Conservation (phyloP, 92 coral and sea anemone species). For the Zoanthus gigantus region DNA sequence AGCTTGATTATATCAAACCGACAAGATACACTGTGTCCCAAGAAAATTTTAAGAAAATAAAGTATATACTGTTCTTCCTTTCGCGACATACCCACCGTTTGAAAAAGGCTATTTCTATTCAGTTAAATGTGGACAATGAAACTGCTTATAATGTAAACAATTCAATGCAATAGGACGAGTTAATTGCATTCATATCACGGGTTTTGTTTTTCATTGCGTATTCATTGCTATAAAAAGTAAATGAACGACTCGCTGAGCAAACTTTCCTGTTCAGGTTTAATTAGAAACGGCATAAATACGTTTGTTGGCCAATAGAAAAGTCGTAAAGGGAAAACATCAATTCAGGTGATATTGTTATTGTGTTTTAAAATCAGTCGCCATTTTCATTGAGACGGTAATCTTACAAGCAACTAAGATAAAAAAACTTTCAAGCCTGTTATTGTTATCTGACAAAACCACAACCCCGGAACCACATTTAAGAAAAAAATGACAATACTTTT, state of each 20-base stretch:
- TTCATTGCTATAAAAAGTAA: neutral
- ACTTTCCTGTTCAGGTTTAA: neutral
- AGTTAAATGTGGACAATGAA: neutral
- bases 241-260: neutral
- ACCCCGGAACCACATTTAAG: constrained; percentile 8
- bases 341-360: neutral
- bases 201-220: neutral
- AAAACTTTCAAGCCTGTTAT: neutral
- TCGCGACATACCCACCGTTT: neutral
- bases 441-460: constrained; percentile 28
- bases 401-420: constrained; percentile 9
- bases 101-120: neutral
- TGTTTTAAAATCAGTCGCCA: neutral
- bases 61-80: neutral
- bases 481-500: neutral
- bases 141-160: neutral
- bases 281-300: neutral
- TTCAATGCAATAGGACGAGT: neutral
- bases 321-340: neutral
- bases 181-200: neutral
- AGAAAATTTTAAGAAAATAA: neutral
- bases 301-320: neutral
- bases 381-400: constrained; percentile 33
- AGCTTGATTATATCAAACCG: neutral
- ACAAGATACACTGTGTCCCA: neutral